Base-by-base conservation (phyloP, 2,113 vertebrate species). In the Struthidea cinerea region DNA sequence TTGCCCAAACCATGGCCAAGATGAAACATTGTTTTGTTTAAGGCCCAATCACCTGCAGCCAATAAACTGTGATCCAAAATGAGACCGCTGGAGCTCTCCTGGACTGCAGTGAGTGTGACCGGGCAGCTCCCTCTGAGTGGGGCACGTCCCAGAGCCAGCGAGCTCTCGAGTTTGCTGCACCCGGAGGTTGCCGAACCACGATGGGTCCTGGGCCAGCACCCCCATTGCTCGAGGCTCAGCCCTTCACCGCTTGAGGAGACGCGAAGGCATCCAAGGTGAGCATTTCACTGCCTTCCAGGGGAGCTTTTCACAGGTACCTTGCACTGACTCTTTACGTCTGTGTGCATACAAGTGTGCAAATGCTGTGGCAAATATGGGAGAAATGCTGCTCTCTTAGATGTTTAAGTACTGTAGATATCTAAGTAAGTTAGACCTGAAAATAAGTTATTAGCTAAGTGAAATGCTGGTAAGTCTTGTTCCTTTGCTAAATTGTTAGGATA, bases 141-240 rank as follows among this genome's bases (percentile, higher is more conserved):
- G 28, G 15, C 68, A 44, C n/a, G n/a, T 37, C 39, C 27, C 3
- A 2, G 27, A 46, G n/a, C 39, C 69, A 33, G n/a, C 0, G 2
- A 64, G 28, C 18, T 39, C 57, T 5, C 21, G 3, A 9, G 14
- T 55, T 22, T 12, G 41, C n/a, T 28, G 47, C 1, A 1, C 17
- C 42, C 8, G 2, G 57, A 46, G 27, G 7, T 0, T 10, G 9
- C 39, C 4, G 27, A 22, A 17, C 0, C 0, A 22, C 1, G 0
- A 33, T 11, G 47, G 39, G 46, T 22, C 57, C 57, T 6, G 4
- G 39, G 33, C 17, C 6, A 14, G 5, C 7, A 5, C 2, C 18
- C 33, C 17, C 28, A 14, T 2, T 27, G 3, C 49, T 55, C 1
- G 2, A 33, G 57, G 17, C 33, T 23, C 81, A 21, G 3, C 47